phyloP scores from a whole-genome alignment of 2,888 invertebrate species.

The Ethmia dodecea region DNA sequence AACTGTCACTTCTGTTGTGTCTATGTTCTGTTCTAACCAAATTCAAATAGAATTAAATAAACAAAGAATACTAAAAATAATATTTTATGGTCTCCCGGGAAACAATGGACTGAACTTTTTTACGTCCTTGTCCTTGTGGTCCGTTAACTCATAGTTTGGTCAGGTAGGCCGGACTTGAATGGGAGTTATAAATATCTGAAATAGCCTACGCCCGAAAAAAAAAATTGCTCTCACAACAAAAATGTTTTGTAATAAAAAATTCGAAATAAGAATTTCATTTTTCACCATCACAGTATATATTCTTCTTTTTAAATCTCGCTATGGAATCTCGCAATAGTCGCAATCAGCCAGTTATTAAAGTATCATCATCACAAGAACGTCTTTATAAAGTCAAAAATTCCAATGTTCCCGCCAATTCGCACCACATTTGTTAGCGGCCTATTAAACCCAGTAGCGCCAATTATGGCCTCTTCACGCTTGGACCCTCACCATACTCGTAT shows the following conservation, averaged over 20 bases:
- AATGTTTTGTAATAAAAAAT: neutral
- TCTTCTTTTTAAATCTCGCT: too few species aligned
- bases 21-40: neutral
- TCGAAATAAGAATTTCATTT: too few species aligned
- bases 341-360: too few species aligned
- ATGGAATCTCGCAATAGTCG: too few species aligned
- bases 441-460: constrained; percentile 60
- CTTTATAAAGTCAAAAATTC: neutral
- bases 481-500: constrained; percentile 15
- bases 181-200: constrained; percentile 2
- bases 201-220: neutral
- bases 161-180: constrained; percentile 39
- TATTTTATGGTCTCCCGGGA: constrained; percentile 42
- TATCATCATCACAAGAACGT: constrained; percentile 4
- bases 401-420: constrained; percentile 37
- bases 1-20: too few species aligned
- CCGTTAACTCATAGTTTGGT: constrained; percentile 37
- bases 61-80: constrained; percentile 51
- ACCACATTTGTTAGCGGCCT: constrained; percentile 55
- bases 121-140: constrained; percentile 37
- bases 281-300: too few species aligned
- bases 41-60: constrained; percentile 19
- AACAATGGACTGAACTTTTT: constrained; percentile 50
- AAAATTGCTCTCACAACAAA: constrained; percentile 3
- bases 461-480: constrained; percentile 31